Conservation (phyloP, 2,888 invertebrate species). For the Lepas anatifera region DNA sequence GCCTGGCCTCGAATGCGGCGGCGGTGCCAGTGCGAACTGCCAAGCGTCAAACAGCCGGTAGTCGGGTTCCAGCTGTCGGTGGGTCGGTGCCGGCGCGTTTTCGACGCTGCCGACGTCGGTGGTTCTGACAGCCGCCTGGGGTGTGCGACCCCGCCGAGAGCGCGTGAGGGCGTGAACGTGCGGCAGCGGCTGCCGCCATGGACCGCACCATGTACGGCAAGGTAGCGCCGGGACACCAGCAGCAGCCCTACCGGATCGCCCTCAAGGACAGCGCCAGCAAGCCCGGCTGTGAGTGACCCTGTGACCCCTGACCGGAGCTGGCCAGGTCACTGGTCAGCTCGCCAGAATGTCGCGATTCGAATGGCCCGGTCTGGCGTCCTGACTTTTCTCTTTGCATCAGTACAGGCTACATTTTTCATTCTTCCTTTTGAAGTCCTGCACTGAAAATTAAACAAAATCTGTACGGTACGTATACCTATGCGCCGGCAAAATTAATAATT, state of each 20-base stretch:
- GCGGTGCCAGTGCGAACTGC: background rate
- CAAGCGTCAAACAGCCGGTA: background rate
- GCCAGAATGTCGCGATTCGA: background rate
- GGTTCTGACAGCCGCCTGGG: no score
- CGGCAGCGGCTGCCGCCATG: background rate
- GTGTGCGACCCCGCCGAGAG: no score
- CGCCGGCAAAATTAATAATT: no score
- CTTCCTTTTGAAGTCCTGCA: no score
- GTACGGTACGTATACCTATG: no score
- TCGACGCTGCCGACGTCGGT: no score
- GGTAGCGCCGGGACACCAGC: background rate
- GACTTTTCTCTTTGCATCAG: no score
- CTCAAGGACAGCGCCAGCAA: background rate
- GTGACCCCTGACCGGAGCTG: background rate
- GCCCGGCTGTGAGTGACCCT: conserved; percentile 7
- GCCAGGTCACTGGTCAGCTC: background rate
- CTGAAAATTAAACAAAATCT: no score
- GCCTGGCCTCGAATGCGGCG: no score
- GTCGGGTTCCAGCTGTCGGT: background rate
- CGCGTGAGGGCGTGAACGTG: no score
- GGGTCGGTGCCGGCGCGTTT: background rate
- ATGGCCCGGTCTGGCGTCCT: no score
- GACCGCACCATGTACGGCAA: conserved; percentile 12
- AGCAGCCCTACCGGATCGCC: background rate
- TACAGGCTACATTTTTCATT: no score